Base-by-base conservation (phyloP, 2,113 vertebrate genomes). In the Gallinago undulata region DNA sequence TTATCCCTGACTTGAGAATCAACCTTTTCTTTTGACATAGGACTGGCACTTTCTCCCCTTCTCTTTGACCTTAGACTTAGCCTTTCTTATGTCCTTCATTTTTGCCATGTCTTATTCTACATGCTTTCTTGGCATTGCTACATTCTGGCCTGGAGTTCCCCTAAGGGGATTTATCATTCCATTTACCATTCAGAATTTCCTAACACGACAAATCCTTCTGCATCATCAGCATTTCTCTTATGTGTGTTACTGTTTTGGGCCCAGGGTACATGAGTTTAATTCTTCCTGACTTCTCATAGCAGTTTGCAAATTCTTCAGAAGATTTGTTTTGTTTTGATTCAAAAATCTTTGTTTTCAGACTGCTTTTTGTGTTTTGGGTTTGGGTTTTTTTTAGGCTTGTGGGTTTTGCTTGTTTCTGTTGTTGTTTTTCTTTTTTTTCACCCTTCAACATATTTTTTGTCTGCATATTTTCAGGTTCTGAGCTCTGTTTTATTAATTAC, bases 31-130 rank as follows among this genome's bases (percentile, higher is more conserved):
- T 95, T 90, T 94, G 48, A 96, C 86, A 73, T 11, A 53, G 33
- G 35, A n/a, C 77, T 89, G 87, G 11, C 66, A 53, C 37, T 78
- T 19, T 64, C 51, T 91, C 33, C 72, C 45, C 28, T 77, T 90
- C 43, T 87, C 16, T 91, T 92, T 96, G 94, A 96, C 96, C 94
- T 94, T 76, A 94, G 73, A 94, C 27, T 74, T 87, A 94, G 53
- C 47, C 69, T 94, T 90, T 94, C 64, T 78, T 74, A 37, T 62
- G 50, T 64, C 35, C 48, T 87, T 88, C 0, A 0, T 68, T 91
- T 94, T 93, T 81, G 68, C 66, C 78, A 7, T 73, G 82, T 57
- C 67, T 94, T 90, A 64, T 37, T 96, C 60, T 90, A 77, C 63
- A 53, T 45, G 35, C 35, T 84, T 93, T 92, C 83, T 90, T 78